A percentile compares a stretch with the other conserved stretches of the same genome.
Evolutionary conservation across 2,888 invertebrate species (phyloP).

Genomic region (Strigamia maritima): DNA sequence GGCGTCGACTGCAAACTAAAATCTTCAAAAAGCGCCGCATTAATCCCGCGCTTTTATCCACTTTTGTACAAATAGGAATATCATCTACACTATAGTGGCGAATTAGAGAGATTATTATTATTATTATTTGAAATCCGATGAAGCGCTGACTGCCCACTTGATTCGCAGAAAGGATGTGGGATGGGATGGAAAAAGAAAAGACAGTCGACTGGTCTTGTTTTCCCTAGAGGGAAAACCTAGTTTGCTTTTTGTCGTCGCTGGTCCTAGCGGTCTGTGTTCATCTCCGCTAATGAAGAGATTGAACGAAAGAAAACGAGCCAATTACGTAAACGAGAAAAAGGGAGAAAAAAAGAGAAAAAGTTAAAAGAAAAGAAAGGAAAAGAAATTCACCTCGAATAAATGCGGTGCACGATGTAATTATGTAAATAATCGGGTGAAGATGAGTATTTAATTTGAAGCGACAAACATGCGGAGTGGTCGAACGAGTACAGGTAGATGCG

Average conservation of each 20-base stretch:
- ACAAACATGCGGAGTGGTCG: neutral
- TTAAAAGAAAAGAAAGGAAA: neutral
- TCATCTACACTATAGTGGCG: neutral
- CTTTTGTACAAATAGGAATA: neutral
- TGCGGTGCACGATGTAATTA: slow-evolving; percentile 15
- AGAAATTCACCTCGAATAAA: neutral
- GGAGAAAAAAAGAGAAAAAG: neutral
- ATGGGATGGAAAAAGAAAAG: neutral
- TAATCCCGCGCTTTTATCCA: neutral
- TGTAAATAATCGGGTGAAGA: neutral
- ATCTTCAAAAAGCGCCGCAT: neutral
- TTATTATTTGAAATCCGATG: neutral
- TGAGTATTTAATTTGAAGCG: slow-evolving; percentile 21
- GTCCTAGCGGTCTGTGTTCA: neutral
- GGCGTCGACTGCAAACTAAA: neutral
- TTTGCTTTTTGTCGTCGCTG: slow-evolving; percentile 3
- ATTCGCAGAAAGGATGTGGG: neutral
- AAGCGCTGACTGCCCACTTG: slow-evolving; percentile 19
- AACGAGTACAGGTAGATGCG: slow-evolving; percentile 12
- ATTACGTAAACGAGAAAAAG: slow-evolving; percentile 1
- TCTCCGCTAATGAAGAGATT: slow-evolving; percentile 9
- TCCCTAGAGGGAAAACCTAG: neutral
- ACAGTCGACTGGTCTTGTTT: neutral
- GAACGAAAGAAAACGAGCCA: slow-evolving; percentile 15
- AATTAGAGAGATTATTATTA: slow-evolving; percentile 13